Conservation (phyloP, 2,888 invertebrate genomes). For the Dynastes maya region DNA sequence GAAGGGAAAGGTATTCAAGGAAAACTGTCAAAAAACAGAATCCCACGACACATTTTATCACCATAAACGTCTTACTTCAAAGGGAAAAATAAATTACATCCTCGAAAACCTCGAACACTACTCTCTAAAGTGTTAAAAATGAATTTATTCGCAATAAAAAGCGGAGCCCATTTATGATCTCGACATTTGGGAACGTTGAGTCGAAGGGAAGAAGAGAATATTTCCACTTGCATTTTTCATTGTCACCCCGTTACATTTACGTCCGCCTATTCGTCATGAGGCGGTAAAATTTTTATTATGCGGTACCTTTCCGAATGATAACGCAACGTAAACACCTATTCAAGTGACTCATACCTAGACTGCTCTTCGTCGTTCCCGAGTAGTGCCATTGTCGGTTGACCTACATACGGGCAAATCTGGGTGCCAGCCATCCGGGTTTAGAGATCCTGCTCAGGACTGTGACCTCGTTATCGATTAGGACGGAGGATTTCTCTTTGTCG, state of each 20-base stretch:
- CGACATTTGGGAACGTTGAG: background rate
- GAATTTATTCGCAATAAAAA: conserved; percentile 6
- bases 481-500: conserved; percentile 34
- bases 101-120: conserved; percentile 2
- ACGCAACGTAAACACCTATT: conserved; percentile 45
- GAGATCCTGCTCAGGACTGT: conserved; percentile 57
- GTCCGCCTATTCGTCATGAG: conserved; percentile 32
- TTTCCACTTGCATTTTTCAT: conserved; percentile 15
- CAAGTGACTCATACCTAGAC: conserved; percentile 25
- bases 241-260: conserved; percentile 16
- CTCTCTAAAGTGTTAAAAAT: conserved; percentile 3
- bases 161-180: background rate
- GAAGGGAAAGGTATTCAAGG: no score
- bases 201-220: conserved; percentile 3
- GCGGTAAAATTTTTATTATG: conserved; percentile 44
- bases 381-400: conserved; percentile 52
- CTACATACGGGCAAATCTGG: conserved; percentile 58
- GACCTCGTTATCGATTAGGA: conserved; percentile 61
- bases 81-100: background rate
- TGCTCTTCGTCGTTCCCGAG: conserved; percentile 22
- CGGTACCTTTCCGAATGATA: conserved; percentile 38
- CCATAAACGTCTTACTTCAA: conserved; percentile 5
- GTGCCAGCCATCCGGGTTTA: conserved; percentile 55
- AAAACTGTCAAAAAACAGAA: no score
- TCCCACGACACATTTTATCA: background rate